Evolutionary conservation across 2,113 vertebrate genomes (phyloP).

Genomic region (Calidris pugnax): DNA sequence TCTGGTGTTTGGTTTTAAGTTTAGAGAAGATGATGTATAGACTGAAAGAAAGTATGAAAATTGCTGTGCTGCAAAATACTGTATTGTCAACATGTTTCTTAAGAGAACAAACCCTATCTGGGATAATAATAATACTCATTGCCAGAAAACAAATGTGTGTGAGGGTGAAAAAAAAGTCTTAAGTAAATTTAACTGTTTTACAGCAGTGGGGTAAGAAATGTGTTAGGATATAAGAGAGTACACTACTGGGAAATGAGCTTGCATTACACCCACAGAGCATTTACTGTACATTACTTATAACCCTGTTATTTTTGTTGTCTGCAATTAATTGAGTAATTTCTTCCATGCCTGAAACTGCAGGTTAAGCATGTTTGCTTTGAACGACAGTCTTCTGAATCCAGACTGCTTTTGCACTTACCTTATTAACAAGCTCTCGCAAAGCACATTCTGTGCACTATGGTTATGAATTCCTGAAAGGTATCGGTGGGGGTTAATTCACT

Average conservation of each 20-base stretch:
- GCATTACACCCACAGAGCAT: constrained; percentile 18
- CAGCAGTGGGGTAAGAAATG: constrained; percentile 22
- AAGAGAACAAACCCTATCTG: neutral
- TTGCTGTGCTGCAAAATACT: neutral
- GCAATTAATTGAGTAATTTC: constrained; percentile 63
- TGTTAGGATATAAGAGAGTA: neutral
- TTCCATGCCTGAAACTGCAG: constrained; percentile 57
- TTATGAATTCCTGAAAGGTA: constrained; percentile 46
- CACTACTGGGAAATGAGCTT: constrained; percentile 35
- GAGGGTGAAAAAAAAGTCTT: neutral
- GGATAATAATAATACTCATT: neutral
- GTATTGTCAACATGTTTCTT: neutral
- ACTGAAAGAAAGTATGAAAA: neutral
- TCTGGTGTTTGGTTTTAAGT: neutral
- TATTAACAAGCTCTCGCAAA: neutral
- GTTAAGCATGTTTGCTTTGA: constrained; percentile 41
- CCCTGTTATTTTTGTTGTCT: constrained; percentile 60
- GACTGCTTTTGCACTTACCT: neutral
- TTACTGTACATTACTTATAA: constrained; percentile 57
- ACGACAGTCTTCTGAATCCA: constrained; percentile 1
- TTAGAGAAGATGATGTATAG: neutral
- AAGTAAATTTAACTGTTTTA: constrained; percentile 12
- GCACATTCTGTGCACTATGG: neutral
- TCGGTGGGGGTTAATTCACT: constrained; percentile 51
- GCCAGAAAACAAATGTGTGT: neutral